Evolutionary conservation across 2,888 invertebrate species (phyloP).

Genomic region (Lithophane semibrunnea): DNA sequence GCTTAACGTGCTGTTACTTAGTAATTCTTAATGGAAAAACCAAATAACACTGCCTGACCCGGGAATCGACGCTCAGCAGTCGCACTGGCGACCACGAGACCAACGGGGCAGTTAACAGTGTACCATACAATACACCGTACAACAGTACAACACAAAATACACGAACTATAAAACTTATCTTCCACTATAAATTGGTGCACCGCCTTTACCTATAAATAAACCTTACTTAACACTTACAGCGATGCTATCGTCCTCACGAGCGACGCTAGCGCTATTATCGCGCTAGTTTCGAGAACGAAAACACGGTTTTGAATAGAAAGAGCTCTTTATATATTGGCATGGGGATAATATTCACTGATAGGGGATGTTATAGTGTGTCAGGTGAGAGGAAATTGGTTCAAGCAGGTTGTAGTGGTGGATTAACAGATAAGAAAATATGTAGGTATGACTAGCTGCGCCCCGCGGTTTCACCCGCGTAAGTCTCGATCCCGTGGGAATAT

Average conservation of each 20-base stretch:
- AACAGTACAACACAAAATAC: constrained; percentile 15
- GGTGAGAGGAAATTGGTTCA: constrained; percentile 39
- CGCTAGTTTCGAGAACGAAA: constrained; percentile 50
- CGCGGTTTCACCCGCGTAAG: no score
- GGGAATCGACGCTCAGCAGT: no score
- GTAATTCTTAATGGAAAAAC: no score
- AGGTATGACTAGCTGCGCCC: no score
- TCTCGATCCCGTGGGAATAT: no score
- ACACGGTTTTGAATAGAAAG: constrained; percentile 63
- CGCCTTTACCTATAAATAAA: constrained; percentile 66
- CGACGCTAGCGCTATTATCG: constrained; percentile 67
- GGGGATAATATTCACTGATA: constrained; percentile 42
- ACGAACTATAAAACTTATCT: constrained; percentile 68
- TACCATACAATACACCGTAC: neutral
- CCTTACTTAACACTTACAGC: constrained; percentile 72
- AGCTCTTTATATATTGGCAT: constrained; percentile 46
- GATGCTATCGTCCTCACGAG: constrained; percentile 70
- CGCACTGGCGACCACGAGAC: no score
- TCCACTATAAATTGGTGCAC: constrained; percentile 69
- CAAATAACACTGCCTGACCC: no score
- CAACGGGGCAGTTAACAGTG: no score
- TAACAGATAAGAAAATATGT: neutral
- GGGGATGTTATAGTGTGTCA: constrained; percentile 17
- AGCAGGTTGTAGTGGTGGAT: neutral
- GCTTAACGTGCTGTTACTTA: no score